Percentiles rank a stretch among this genome's conserved stretches.
phyloP scores from a whole-genome alignment of 2,888 invertebrate species.

The Drosophila maculinotata region DNA sequence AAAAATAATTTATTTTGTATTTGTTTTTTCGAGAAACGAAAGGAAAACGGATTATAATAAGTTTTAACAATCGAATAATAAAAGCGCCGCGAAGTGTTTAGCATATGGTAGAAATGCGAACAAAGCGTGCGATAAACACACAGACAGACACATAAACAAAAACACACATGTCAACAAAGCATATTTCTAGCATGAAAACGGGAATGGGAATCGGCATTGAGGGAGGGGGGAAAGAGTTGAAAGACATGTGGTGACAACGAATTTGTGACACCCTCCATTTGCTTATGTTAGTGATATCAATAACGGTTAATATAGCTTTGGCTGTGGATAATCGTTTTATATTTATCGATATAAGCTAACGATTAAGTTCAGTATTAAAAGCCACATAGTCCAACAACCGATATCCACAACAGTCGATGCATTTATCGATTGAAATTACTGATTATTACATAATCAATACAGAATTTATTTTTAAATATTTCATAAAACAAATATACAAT shows the following conservation, averaged over 20 bases:
- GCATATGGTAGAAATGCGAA: slow-evolving; percentile 65
- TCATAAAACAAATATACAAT: too few relatives aligned
- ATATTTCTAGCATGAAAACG: slow-evolving; percentile 56
- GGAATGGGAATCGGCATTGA: slow-evolving; percentile 13
- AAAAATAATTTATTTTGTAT: slow-evolving; percentile 66
- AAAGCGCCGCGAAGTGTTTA: slow-evolving; percentile 62
- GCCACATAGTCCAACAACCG: too few relatives aligned
- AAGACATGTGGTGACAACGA: slow-evolving; percentile 12
- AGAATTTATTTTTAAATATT: too few relatives aligned
- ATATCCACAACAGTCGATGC: too few relatives aligned
- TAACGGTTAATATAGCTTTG: background rate
- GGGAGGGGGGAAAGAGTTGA: background rate
- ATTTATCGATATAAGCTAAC: too few relatives aligned
- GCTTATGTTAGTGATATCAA: background rate
- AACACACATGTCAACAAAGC: slow-evolving; percentile 56
- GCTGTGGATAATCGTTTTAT: background rate
- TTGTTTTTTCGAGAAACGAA: slow-evolving; percentile 48
- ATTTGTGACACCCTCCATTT: slow-evolving; percentile 19
- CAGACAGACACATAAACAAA: slow-evolving; percentile 34
- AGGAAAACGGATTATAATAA: slow-evolving; percentile 62
- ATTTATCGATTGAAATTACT: too few relatives aligned
- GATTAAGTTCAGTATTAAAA: too few relatives aligned
- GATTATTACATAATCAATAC: too few relatives aligned
- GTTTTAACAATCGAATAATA: slow-evolving; percentile 50
- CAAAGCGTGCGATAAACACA: slow-evolving; percentile 62